These are phyloP conservation scores for Cataglyphis altisquamis DNA, from an alignment of 2,888 invertebrate species.

Conservation along the genomic window DNA sequence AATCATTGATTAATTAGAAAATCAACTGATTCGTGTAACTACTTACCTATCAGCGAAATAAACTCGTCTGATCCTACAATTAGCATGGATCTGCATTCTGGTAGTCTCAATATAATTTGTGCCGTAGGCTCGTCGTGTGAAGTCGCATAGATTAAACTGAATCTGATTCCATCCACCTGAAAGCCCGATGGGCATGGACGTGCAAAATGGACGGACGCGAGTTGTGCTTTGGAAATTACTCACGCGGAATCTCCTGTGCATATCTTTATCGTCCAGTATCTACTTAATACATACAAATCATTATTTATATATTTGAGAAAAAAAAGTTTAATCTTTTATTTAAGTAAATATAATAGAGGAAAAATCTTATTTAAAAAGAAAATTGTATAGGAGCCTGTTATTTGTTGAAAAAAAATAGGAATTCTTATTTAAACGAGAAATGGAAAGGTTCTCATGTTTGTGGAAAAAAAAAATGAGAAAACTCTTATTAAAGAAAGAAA, in stretches of 20 bases:
- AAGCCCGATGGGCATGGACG: slow-evolving; percentile 98
- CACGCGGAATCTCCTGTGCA: slow-evolving; percentile 93
- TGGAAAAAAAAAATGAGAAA: neutral
- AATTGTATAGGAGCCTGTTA: neutral
- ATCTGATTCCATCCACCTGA: slow-evolving; percentile 98
- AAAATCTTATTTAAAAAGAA: neutral
- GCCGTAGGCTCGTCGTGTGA: slow-evolving; percentile 97
- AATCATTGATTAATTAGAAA: neutral
- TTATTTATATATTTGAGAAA: neutral
- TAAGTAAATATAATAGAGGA: neutral
- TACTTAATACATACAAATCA: slow-evolving; percentile 82
- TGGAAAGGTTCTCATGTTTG: neutral
- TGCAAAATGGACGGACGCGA: slow-evolving; percentile 98
- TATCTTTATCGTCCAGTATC: slow-evolving; percentile 98
- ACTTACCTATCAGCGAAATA: slow-evolving; percentile 91
- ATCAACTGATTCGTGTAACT: neutral
- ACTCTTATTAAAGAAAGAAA: neutral
- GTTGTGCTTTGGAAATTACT: slow-evolving; percentile 98
- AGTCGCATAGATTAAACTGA: slow-evolving; percentile 98
- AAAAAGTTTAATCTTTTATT: neutral
- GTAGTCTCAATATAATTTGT: slow-evolving; percentile 97
- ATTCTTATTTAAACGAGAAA: neutral
- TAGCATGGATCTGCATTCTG: slow-evolving; percentile 97
- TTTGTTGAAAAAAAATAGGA: neutral
- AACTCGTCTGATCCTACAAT: slow-evolving; percentile 96